Base-by-base conservation (phyloP, 2,888 invertebrate genomes). In the Laothoe populi region DNA sequence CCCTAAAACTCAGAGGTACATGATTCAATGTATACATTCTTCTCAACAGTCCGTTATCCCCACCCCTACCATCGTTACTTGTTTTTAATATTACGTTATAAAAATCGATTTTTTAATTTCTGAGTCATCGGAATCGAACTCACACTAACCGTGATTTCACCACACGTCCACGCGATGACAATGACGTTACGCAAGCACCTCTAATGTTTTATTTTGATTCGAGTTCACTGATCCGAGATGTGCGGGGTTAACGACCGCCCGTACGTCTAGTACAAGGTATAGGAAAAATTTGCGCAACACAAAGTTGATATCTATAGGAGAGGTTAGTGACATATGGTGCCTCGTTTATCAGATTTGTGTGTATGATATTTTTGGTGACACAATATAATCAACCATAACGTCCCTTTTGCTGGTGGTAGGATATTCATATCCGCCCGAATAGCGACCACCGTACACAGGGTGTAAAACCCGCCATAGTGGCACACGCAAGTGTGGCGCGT, bases 201-300 rank as follows among this genome's bases (percentile, higher is more conserved):
- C 63, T 64, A 58, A 63, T 69, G 66, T 70, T 70, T 70, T 70
- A 72, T 72, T 68, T 72, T 68, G 65, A 66, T 66, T 62, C 46
- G 60, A 49, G 71, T 67, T 71, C 71, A 66, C 61, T 68, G 66
- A 40, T 62, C 71, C 44, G 60, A 60, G 64, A 66, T 65, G 64
- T 66, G 35, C 53, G 58, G 44, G 68, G 60, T 68, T 49, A 65
- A 65, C 44, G 66, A 68, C 63, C 70, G 62, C 23, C 11, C 59
- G 19, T 48, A 53, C n/a, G n/a, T n/a, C n/a, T n/a, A n/a, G 38
- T 46, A 31, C 48, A 46, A 61, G 16, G 26, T 57, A 57, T 57
- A 57, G 61, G 61, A 57, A 57, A 61, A 57, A 61, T 40, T 61
- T 46, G 57, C 61, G 61, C n/a, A 16, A 24, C 38, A 13, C 38